Evolutionary conservation across 2,797 vertebrate genomes (phyloP), one percentile per base, ranked within the genome.

Genomic region (Smutsia gigantea): DNA sequence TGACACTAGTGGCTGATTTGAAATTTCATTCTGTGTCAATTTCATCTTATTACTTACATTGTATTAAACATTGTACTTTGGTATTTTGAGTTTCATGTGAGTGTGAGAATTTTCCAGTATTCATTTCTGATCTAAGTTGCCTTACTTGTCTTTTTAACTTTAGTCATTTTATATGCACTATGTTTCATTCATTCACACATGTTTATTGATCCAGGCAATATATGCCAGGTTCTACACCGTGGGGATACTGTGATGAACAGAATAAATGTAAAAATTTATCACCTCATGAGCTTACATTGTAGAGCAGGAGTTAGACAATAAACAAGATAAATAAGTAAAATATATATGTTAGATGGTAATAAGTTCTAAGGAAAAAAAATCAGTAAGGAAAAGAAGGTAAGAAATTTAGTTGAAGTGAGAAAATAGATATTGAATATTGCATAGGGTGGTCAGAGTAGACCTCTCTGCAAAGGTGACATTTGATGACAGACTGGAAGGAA

Each of bases 11-110:
- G 18, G 18, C 55, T 71, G 34, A 68, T 79, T 42, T 68, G 23
- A 95, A 69, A 74, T 93, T 96, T 95, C 2, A 42, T 92, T 93
- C 27, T 90, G 0, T 75, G 13, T 63, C 34, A 79, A 57, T 21
- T 57, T 86, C 21, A 63, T 66, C 61, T 89, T 0, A 78, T 68
- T 90, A 55, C 15, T 64, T 61, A 25, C 13, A 4, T 75, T 94
- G 79, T 69, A 53, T 83, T 64, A 55, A 96, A 72, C 5, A 42
- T 69, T 75, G 2, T 92, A 21, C 42, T 53, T 92, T 1, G 27
- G 2, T 71, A 1, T 78, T 18, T 85, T 46, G 15, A 85, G 15
- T 72, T 69, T 55, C 46, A 3, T 21, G 9, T 63, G 11, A 42
- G n/a, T 83, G 9, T 77, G 10, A 88, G 68, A 83, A 78, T n/a